Evolutionary conservation across 2,888 invertebrate species (phyloP).

Genomic region (Biston stratarius): DNA sequence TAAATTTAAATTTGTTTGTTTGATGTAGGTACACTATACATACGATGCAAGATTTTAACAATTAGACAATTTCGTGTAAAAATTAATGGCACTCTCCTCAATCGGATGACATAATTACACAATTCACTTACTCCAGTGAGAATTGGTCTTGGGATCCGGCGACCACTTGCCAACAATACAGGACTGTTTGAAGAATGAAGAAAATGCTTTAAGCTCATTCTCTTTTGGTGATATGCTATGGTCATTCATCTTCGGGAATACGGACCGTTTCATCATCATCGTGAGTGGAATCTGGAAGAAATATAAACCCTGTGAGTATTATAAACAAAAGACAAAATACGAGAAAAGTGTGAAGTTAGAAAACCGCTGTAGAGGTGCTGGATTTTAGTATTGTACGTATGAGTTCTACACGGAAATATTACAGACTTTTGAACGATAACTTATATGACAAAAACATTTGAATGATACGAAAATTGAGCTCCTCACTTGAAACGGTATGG

Average conservation of each 20-base stretch:
- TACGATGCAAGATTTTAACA: too few relatives aligned
- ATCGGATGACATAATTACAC: not conserved
- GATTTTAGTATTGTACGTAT: too few relatives aligned
- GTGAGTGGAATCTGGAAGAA: slow-evolving; percentile 88
- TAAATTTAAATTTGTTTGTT: too few relatives aligned
- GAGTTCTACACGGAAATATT: too few relatives aligned
- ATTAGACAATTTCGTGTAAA: too few relatives aligned
- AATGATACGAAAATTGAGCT: too few relatives aligned
- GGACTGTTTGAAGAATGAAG: slow-evolving; percentile 92
- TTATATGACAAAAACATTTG: too few relatives aligned
- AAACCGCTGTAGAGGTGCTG: too few relatives aligned
- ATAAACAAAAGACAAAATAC: not conserved
- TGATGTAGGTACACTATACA: too few relatives aligned
- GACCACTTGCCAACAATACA: slow-evolving; percentile 96
- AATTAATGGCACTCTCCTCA: not conserved
- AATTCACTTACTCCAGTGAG: slow-evolving; percentile 88
- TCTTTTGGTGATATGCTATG: slow-evolving; percentile 90
- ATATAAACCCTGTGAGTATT: not conserved
- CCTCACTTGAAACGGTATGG: too few relatives aligned
- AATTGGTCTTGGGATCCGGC: slow-evolving; percentile 90
- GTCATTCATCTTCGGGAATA: slow-evolving; percentile 89
- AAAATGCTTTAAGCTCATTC: slow-evolving; percentile 93
- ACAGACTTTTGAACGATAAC: too few relatives aligned
- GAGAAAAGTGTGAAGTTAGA: not conserved
- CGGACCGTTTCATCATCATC: slow-evolving; percentile 90